Evolutionary conservation across 1,140 invertebrate species (phyloP).

Genomic region (Hyles vespertilio): DNA sequence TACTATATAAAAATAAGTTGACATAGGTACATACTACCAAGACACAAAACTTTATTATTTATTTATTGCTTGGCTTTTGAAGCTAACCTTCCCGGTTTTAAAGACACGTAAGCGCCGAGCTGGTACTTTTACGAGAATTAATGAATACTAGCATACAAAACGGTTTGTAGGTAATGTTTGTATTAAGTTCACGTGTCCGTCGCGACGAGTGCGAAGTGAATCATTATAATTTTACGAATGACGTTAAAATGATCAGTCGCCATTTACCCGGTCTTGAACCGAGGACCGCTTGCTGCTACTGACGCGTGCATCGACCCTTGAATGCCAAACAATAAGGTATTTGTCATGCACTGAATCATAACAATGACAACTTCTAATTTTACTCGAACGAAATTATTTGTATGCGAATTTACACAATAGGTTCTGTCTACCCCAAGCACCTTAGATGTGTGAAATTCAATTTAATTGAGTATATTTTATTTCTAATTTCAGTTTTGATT

Average conservation of each 20-base stretch:
- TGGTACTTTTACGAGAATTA: too few species aligned
- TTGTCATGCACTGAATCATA: conserved; percentile 47
- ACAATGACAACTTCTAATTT: conserved; percentile 24
- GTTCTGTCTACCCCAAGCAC: background rate
- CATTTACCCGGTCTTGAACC: conserved; percentile 54
- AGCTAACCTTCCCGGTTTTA: too few species aligned
- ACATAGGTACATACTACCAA: too few species aligned
- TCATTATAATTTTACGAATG: conserved; percentile 60
- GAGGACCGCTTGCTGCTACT: conserved; percentile 28
- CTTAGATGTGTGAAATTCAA: conserved; percentile 2
- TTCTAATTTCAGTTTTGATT: conserved; percentile 37
- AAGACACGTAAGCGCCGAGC: too few species aligned
- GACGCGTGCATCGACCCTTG: conserved; percentile 57
- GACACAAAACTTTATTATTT: too few species aligned
- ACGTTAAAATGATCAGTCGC: conserved; percentile 37
- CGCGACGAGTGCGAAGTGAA: conserved; percentile 24
- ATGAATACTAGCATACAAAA: background rate
- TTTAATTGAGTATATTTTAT: conserved; percentile 16
- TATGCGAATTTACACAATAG: conserved; percentile 4
- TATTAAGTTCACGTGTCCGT: conserved; percentile 1
- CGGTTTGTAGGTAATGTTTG: background rate
- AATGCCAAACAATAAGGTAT: conserved; percentile 45
- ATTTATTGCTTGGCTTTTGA: too few species aligned
- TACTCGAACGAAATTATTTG: conserved; percentile 3
- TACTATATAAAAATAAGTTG: too few species aligned